A percentile compares a stretch with the other conserved stretches of the same genome.
Evolutionary conservation across 2,888 invertebrate species (phyloP).

Genomic region (Drosophila neotestacea): DNA sequence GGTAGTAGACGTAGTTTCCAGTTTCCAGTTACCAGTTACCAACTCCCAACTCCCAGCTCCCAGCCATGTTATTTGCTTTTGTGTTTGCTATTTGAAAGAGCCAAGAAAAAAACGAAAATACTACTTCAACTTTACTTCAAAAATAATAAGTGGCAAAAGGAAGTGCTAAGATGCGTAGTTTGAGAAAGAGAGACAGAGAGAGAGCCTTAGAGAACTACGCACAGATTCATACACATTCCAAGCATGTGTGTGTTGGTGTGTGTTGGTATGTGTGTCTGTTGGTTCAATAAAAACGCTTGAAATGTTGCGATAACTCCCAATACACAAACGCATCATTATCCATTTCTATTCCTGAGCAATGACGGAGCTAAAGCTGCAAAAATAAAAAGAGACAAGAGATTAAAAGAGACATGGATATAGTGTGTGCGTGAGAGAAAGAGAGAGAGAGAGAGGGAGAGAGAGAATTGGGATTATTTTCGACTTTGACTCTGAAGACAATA

Average conservation of each 20-base stretch:
- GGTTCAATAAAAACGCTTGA: slow-evolving; percentile 56
- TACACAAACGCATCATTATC: slow-evolving; percentile 76
- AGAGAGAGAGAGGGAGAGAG: too few species aligned
- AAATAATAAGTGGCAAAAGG: slow-evolving; percentile 52
- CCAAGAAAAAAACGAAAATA: slow-evolving; percentile 22
- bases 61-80: slow-evolving; percentile 46
- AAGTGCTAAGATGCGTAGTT: slow-evolving; percentile 47
- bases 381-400: too few species aligned
- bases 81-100: slow-evolving; percentile 40
- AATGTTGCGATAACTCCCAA: slow-evolving; percentile 68
- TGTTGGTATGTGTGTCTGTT: slow-evolving; percentile 26
- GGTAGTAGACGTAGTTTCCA: slow-evolving; percentile 24
- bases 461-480: slow-evolving; percentile 19
- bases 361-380: slow-evolving; percentile 9
- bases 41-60: slow-evolving; percentile 11
- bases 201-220: slow-evolving; percentile 24
- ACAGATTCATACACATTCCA: slow-evolving; percentile 25
- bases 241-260: slow-evolving; percentile 11
- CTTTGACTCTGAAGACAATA: slow-evolving; percentile 1
- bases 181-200: neutral
- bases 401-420: neutral
- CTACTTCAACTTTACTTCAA: slow-evolving; percentile 54
- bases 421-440: neutral
- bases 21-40: slow-evolving; percentile 12
- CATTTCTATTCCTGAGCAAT: slow-evolving; percentile 47